Evolutionary conservation across 2,888 invertebrate genomes (phyloP), one percentile per base, ranked within the genome.

Genomic region (Tenodera sinensis): DNA sequence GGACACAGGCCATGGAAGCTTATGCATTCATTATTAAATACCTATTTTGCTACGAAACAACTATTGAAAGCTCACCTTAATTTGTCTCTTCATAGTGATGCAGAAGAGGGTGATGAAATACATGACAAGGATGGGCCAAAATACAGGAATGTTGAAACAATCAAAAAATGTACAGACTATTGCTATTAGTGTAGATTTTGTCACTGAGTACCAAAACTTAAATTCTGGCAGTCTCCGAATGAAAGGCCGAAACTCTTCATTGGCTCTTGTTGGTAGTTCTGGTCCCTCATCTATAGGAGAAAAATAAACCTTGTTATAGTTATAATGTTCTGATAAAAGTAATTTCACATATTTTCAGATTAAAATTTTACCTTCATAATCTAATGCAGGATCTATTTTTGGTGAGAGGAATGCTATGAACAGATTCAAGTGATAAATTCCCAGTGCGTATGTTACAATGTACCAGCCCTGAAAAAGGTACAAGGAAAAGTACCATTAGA

Each of bases 71-170:
- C 94, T 95, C 94, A 99, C 99, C 97, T 97, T 99, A 92, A 99
- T 99, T 95, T 99, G 99, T 92, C 99, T 96, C 94, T 99, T 99
- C 99, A 99, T 99, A 90, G 99, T 99, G 93, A 99, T 98, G 94
- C 98, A 97, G 94, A 99, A 98, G 91, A 99, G 95, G 90, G 99
- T 98, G 93, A 99, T 97, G 94, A 99, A 99, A 94, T 99, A 99
- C 97, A 99, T 98, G 92, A 99, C 99, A 93, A 99, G 95, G 92
- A 99, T 99, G 90, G 99, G 99, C 99, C 99, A 99, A 94, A 99
- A 99, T 92, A 99, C 99, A 93, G 99, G 99, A 93, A 99, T 97
- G 95, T 99, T 99, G 94, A 99, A 98, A 92, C 97, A 97, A 92
- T 99, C 98, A 93, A 99, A 99, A 94, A 99, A 97, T 90, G 99